These are phyloP conservation scores for Dallia pectoralis DNA, from an alignment of 2,797 vertebrate species.

Conservation along the genomic window DNA sequence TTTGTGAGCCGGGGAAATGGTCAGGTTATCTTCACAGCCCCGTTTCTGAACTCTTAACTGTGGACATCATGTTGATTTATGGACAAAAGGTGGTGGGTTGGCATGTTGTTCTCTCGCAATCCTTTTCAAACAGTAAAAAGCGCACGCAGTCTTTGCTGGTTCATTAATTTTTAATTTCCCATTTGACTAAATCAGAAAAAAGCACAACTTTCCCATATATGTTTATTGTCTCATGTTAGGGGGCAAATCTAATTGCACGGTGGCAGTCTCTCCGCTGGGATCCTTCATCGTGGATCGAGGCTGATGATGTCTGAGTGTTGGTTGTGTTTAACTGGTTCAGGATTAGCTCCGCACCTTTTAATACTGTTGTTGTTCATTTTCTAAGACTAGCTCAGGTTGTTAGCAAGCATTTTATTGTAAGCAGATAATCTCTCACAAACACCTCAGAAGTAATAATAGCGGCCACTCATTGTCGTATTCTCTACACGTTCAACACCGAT, in stretches of 20 bases:
- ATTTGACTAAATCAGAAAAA: conserved; percentile 76
- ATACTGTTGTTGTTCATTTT: neutral
- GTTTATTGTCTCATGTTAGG: conserved; percentile 60
- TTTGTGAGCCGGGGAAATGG: neutral
- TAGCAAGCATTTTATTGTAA: neutral
- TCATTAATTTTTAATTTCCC: conserved; percentile 83
- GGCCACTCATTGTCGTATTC: neutral
- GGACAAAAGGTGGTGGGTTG: neutral
- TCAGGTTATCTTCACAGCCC: neutral
- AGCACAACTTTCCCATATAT: conserved; percentile 58
- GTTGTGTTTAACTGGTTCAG: conserved; percentile 6
- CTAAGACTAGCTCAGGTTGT: neutral
- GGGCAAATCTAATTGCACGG: conserved; percentile 36
- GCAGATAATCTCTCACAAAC: neutral
- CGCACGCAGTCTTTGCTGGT: conserved; percentile 61
- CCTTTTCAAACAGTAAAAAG: conserved; percentile 51
- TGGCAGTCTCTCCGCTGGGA: conserved; percentile 34
- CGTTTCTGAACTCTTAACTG: conserved; percentile 33
- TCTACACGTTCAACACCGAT: neutral
- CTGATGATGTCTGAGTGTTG: conserved; percentile 15
- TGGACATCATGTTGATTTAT: conserved; percentile 13
- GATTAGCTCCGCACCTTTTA: neutral
- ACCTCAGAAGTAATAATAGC: neutral
- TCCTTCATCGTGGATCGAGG: conserved; percentile 36
- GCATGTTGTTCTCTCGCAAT: conserved; percentile 57